Base-by-base conservation (phyloP, 2,113 vertebrate genomes). In the Halichoeres trimaculatus region DNA sequence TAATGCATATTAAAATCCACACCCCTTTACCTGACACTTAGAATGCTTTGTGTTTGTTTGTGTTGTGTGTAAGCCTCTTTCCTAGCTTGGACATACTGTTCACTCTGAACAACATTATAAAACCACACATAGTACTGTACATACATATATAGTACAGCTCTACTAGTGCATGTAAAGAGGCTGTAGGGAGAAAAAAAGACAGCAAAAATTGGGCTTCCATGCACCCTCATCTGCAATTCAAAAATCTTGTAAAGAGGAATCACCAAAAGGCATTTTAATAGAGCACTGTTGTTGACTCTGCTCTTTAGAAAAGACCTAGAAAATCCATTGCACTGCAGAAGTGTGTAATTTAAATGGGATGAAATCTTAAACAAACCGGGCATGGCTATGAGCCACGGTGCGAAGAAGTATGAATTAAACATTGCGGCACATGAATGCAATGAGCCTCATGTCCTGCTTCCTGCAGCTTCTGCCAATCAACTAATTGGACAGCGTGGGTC, bases 211-310 rank as follows among this genome's bases (percentile, higher is more conserved):
- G 19, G 57, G 56, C 70, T 83, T 80, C 78, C 74, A 55, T 58
- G 83, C 69, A 51, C 78, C 62, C 24, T 23, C 47, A 88, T 90
- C 91, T 91, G 82, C 85, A 89, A 93, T 90, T 90, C 76, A 89
- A 81, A 90, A 82, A 80, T 58, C 38, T 24, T 69, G 67, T 67
- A 63, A 90, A 76, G 74, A 87, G 67, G 70, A 88, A 88, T 76
- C 70, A 86, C 84, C 83, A 80, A 88, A 88, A 87, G 78, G 80
- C 76, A 78, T 90, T 89, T 87, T 87, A 91, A 90, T 80, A 90
- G 81, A 87, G 69, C 43, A 8, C 66, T 58, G 82, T 80, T 93
- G 85, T 91, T 90, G 84, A 92, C 80, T 76, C 68, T 35, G 83
- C 80, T 89, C 70, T 91, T 92, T 91, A 84, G 65, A 93, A 30